A percentile compares a stretch with the other conserved stretches of the same genome.
Evolutionary conservation across 2,888 invertebrate genomes (phyloP).

Genomic region (Drosophila anomelani): DNA sequence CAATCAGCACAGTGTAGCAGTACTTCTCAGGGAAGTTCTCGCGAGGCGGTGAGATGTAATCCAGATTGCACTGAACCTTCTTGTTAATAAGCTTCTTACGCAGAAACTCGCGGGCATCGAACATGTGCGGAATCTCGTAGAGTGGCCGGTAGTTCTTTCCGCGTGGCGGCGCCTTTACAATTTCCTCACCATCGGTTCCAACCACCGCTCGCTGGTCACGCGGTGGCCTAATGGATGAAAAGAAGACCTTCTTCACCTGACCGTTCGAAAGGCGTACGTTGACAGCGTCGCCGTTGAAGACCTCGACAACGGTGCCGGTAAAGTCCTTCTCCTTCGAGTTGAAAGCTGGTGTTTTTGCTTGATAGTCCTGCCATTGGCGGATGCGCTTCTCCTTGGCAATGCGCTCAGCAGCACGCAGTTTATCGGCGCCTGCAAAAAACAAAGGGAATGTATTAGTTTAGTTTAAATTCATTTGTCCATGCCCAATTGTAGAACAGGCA

Average conservation of each 20-base stretch:
- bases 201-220: constrained; percentile 88
- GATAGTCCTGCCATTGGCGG: constrained; percentile 96
- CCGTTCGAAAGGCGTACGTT: constrained; percentile 92
- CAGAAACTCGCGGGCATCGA: constrained; percentile 98
- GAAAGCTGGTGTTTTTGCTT: constrained; percentile 89
- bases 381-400: constrained; percentile 94
- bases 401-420: constrained; percentile 93
- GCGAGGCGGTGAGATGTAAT: constrained; percentile 98
- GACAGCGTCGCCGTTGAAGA: constrained; percentile 97
- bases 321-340: constrained; percentile 93
- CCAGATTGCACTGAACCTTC: constrained; percentile 95
- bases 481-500: neutral
- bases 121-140: constrained; percentile 99
- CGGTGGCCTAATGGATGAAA: constrained; percentile 98
- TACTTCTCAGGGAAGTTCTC: constrained; percentile 97
- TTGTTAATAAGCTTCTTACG: constrained; percentile 98
- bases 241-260: constrained; percentile 94
- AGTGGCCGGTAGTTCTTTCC: constrained; percentile 94
- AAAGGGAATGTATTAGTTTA: neutral
- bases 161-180: constrained; percentile 87
- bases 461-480: neutral
- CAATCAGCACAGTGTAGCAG: constrained; percentile 95
- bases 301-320: constrained; percentile 93
- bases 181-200: constrained; percentile 89
- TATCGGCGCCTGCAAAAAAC: constrained; percentile 88